Conservation (phyloP, 1,140 invertebrate species). For the Pseudomyrmex gracilis region DNA sequence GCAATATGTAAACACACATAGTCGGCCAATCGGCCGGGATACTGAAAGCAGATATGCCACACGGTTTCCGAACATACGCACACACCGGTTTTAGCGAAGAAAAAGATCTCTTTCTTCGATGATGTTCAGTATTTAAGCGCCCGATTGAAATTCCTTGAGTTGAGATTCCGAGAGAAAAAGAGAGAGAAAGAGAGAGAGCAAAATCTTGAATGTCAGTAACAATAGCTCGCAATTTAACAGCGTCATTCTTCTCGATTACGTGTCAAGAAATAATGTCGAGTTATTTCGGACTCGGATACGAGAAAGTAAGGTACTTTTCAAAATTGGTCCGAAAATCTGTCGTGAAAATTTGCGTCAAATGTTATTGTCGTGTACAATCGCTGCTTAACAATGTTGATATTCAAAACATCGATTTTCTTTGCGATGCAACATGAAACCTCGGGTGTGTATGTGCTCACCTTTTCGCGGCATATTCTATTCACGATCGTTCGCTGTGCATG, state of each 20-base stretch:
- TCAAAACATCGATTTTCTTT: neutral
- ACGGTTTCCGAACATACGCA: neutral
- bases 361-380: neutral
- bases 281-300: too few relatives aligned
- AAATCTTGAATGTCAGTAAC: neutral
- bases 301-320: neutral
- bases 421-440: slow-evolving; percentile 1
- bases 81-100: neutral
- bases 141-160: neutral
- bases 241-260: neutral
- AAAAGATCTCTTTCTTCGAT: neutral
- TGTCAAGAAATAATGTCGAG: neutral
- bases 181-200: too few relatives aligned
- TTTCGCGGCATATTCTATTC: neutral
- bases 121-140: neutral
- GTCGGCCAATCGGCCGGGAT: slow-evolving; percentile 31
- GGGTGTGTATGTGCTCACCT: neutral
- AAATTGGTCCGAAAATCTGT: neutral
- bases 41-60: slow-evolving; percentile 2
- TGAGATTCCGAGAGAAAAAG: neutral
- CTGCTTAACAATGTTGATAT: neutral
- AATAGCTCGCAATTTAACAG: slow-evolving; percentile 8
- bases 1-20: slow-evolving; percentile 55
- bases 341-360: neutral
- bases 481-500: slow-evolving; percentile 20